Evolutionary conservation across 2,888 invertebrate species (phyloP), one percentile per base, ranked within the genome.

Genomic region (Conchocele bisecta): DNA sequence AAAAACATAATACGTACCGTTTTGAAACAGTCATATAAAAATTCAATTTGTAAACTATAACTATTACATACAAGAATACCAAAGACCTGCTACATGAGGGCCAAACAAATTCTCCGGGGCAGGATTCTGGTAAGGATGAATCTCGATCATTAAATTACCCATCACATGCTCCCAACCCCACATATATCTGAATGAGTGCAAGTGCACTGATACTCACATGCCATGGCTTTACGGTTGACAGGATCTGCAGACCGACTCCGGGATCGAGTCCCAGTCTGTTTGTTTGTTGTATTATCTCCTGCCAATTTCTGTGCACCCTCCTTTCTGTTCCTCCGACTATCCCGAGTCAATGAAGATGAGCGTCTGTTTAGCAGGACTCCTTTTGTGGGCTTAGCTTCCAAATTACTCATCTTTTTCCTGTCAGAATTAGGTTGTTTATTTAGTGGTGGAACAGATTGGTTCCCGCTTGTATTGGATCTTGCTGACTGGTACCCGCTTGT

Each of bases 181-280:
- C n/a, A n/a, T n/a, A n/a, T n/a, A n/a, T n/a, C n/a, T n/a, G n/a
- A n/a, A n/a, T n/a, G n/a, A n/a, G n/a, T n/a, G n/a, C n/a, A n/a
- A n/a, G n/a, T n/a, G n/a, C n/a, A n/a, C n/a, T n/a, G n/a, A n/a
- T 1, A 28, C 39, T 37, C 42, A 75, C 83, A 81, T 75, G 76
- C 80, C 28, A 71, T 53, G 35, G 79, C 78, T 46, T 79, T 81
- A 42, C 79, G 76, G 20, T 76, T 74, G 1, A 71, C 70, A 31
- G 50, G 59, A 29, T 77, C 75, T 44, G 72, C 75, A 48, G 81
- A 77, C 48, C 78, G 66, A 41, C 74, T 77, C 41, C 79, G 75
- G 0, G 60, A 54, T 37, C 71, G 66, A 11, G 46, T 53, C 31
- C 67, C 22, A 44, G 39, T 24, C 66, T 66, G 59, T 28, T 37